phyloP scores from a whole-genome alignment of 2,888 invertebrate genomes.

The Chaetoderma sp. region DNA sequence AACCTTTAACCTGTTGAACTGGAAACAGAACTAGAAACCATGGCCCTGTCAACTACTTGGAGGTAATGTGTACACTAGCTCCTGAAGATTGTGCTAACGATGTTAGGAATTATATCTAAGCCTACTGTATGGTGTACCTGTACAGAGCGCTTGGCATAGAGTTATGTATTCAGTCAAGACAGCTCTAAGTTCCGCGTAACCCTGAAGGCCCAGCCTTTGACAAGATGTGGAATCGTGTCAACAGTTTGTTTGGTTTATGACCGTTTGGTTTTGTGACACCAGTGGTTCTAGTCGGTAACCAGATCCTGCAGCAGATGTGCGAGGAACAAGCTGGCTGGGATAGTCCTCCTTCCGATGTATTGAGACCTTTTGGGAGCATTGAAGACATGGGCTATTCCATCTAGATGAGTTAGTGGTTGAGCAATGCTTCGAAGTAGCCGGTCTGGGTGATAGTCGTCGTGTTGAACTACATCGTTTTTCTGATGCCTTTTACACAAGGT shows the following conservation, averaged over 20 bases:
- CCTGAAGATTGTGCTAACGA: too few relatives aligned
- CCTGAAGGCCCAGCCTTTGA: conserved; percentile 29
- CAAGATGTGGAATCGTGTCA: conserved; percentile 37
- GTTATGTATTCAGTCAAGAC: too few relatives aligned
- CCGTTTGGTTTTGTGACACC: conserved; percentile 44
- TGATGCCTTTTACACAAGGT: conserved; percentile 36
- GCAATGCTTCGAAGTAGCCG: conserved; percentile 30
- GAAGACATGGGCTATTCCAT: conserved; percentile 25
- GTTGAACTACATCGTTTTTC: conserved; percentile 40
- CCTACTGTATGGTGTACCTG: too few relatives aligned
- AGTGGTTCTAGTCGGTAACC: conserved; percentile 35
- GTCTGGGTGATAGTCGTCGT: conserved; percentile 25
- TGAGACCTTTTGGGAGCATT: conserved; percentile 30
- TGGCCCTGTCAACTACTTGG: too few relatives aligned
- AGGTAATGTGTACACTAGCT: too few relatives aligned
- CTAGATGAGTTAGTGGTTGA: conserved; percentile 12
- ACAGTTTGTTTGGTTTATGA: conserved; percentile 39
- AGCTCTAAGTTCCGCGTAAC: conserved; percentile 35
- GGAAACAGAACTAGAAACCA: too few relatives aligned
- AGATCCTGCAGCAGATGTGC: conserved; percentile 40
- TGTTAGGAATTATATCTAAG: too few relatives aligned
- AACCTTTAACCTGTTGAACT: too few relatives aligned
- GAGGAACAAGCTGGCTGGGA: conserved; percentile 37
- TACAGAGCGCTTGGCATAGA: too few relatives aligned
- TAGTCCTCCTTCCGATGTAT: conserved; percentile 34